Evolutionary conservation across 2,113 vertebrate species (phyloP), one percentile per base, ranked within the genome.

Genomic region (Aegotheles bennettii): DNA sequence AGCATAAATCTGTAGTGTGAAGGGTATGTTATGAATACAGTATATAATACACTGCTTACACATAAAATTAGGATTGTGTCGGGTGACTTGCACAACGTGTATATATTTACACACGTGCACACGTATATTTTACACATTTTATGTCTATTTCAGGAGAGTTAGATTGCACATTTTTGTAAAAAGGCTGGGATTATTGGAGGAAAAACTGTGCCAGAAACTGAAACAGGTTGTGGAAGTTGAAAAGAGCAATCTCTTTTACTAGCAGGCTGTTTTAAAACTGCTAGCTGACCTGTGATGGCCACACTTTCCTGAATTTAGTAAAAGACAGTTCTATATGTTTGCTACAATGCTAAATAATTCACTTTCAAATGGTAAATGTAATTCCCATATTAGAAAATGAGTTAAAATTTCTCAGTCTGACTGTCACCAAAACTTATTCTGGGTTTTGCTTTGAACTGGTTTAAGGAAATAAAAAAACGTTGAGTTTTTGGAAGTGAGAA

Each of bases 1-100:
- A 97, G 97, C 97, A 99, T 99, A 98, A 99, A 99, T 99, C 98
- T 98, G 97, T 97, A 97, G 75, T 87, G 90, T 97, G 97, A 98
- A 97, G 95, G 98, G 97, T 97, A 82, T 97, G 96, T 97, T 97
- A 97, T 93, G 97, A 98, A 97, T 86, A 84, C 78, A 85, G 92
- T 97, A 84, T 83, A 96, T 95, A 97, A 98, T 11, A 94, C 91
- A 96, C 86, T 90, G 87, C 95, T 89, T 71, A 73, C 29, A 94
- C 64, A 94, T 92, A 94, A 95, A 97, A 96, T 68, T 42, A 26
- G 86, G 94, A 65, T 40, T 67, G 69, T 89, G 85, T 87, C 5
- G 16, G 51, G 53, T 81, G 86, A 81, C 90, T 83, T 86, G 75
- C 83, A 91, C 64, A 77, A 77, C 29, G 31, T 35, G 29, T 59